Conservation (phyloP, 37 sponge, comb jelly and placozoan genomes). For the Cliona cf. orientalis region DNA sequence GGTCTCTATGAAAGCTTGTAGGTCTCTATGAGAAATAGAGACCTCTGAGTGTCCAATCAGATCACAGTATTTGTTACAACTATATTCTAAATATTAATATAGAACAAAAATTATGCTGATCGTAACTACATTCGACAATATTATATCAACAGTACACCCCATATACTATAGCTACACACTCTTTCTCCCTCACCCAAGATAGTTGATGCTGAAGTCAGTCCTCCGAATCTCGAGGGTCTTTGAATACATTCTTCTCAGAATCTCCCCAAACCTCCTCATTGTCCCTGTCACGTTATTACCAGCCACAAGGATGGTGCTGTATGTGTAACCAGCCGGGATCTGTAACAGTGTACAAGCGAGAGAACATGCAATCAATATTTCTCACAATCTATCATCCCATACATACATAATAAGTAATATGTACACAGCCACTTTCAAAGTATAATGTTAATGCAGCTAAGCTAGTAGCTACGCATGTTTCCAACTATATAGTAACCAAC, state of each 20-base stretch:
- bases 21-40: too few species aligned
- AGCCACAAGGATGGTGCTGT: slow-evolving; percentile 54
- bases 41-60: too few species aligned
- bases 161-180: background rate
- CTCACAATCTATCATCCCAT: too few species aligned
- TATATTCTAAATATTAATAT: too few species aligned
- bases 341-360: background rate
- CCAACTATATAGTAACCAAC: too few species aligned
- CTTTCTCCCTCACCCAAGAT: slow-evolving; percentile 74
- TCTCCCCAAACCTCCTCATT: slow-evolving; percentile 60
- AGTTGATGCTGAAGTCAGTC: slow-evolving; percentile 77
- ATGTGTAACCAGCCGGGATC: slow-evolving; percentile 50
- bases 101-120: background rate
- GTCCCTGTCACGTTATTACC: slow-evolving; percentile 56
- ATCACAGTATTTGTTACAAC: too few species aligned
- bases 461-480: too few species aligned
- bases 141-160: too few species aligned
- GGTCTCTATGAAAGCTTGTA: too few species aligned
- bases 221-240: slow-evolving; percentile 39
- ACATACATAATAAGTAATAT: too few species aligned
- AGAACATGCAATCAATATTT: background rate
- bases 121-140: too few species aligned
- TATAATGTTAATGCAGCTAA: background rate
- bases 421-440: too few species aligned
- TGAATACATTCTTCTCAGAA: slow-evolving; percentile 23